Percentiles rank a stretch among this genome's conserved stretches.
Evolutionary conservation across 2,113 vertebrate genomes (phyloP).

Genomic region (Jacana jacana): DNA sequence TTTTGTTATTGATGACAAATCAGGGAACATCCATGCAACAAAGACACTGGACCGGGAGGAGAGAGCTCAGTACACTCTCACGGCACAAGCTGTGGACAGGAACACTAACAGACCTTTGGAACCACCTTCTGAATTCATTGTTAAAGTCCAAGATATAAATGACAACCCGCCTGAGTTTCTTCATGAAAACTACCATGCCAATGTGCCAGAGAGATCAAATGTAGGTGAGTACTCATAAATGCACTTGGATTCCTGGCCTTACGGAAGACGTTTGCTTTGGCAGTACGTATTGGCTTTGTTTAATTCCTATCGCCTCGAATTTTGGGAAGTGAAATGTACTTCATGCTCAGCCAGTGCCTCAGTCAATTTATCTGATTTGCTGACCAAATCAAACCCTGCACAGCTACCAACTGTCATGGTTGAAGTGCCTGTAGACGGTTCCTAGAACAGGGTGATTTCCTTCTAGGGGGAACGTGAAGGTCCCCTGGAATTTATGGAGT

Average conservation of each 20-base stretch:
- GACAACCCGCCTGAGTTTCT: slow-evolving; percentile 97
- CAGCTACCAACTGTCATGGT: background rate
- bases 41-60: slow-evolving; percentile 97
- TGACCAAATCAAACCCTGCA: background rate
- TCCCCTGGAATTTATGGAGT: background rate
- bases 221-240: slow-evolving; percentile 85
- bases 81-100: slow-evolving; percentile 92
- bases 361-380: background rate
- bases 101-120: slow-evolving; percentile 94
- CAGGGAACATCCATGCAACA: slow-evolving; percentile 98
- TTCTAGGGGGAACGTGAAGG: background rate
- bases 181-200: slow-evolving; percentile 93
- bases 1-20: slow-evolving; percentile 99
- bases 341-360: background rate
- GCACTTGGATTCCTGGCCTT: background rate
- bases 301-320: background rate
- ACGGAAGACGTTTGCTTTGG: background rate
- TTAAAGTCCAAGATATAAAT: slow-evolving; percentile 99
- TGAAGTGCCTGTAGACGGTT: background rate
- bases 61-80: slow-evolving; percentile 95
- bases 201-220: slow-evolving; percentile 97
- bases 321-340: background rate
- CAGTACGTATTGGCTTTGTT: background rate
- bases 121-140: slow-evolving; percentile 96
- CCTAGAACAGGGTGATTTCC: background rate